Percentiles rank a stretch among this genome's conserved stretches.
These are phyloP conservation scores for Musca vetustissima DNA, from an alignment of 1,140 invertebrate species.

Conservation along the genomic window DNA sequence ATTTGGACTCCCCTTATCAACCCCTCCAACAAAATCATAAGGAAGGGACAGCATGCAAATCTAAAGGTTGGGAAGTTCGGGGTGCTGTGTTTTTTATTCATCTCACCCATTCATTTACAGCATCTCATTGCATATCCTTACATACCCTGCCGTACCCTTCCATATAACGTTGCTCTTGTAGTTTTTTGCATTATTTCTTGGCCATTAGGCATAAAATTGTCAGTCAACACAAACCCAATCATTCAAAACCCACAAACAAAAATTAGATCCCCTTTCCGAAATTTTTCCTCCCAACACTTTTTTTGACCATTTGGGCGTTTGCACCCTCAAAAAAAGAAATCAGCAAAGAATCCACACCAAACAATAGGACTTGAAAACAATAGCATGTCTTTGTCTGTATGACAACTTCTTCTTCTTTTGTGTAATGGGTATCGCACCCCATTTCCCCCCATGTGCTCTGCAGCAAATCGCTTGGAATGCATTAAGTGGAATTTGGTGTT, in stretches of 20 bases:
- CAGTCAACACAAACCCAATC: conserved; percentile 16
- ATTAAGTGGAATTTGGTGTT: conserved; percentile 18
- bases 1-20: too few relatives aligned
- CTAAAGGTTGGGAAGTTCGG: too few relatives aligned
- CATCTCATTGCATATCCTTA: too few relatives aligned
- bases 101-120: too few relatives aligned
- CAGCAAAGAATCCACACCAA: neutral
- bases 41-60: too few relatives aligned
- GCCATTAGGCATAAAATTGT: conserved; percentile 22
- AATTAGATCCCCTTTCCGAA: neutral
- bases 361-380: conserved; percentile 4
- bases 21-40: too few relatives aligned
- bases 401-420: neutral
- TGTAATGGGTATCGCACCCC: neutral
- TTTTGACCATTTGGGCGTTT: neutral
- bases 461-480: neutral
- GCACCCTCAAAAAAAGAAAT: too few relatives aligned
- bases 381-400: neutral
- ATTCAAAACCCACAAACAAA: neutral
- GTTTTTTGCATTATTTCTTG: neutral
- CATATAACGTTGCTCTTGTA: neutral
- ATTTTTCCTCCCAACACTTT: neutral
- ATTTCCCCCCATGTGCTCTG: neutral
- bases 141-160: too few relatives aligned
- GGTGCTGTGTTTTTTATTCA: too few relatives aligned